Conservation (phyloP, 2,888 invertebrate species). For the Laspeyria flexula region DNA sequence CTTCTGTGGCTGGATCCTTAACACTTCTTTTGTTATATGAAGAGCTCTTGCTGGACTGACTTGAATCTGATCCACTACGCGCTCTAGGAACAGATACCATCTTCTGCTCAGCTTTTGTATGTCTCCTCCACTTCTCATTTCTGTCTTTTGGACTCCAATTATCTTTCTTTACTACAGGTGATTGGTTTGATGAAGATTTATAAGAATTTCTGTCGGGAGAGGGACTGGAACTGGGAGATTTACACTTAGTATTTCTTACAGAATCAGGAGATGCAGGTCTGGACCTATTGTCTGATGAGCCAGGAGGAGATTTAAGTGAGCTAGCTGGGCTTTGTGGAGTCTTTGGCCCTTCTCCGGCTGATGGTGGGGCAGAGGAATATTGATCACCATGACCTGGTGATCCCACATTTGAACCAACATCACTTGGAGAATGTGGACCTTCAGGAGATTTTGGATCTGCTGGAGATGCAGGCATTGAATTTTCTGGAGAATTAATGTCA, state of each 20-base stretch:
- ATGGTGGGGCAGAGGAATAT: constrained; percentile 60
- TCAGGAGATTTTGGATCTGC: constrained; percentile 76
- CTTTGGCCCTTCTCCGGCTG: constrained; percentile 70
- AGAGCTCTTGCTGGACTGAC: constrained; percentile 77
- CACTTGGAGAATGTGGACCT: constrained; percentile 78
- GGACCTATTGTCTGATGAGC: constrained; percentile 64
- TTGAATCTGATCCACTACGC: constrained; percentile 77
- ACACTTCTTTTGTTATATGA: constrained; percentile 73
- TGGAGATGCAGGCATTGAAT: constrained; percentile 73
- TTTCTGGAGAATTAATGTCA: constrained; percentile 80
- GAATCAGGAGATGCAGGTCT: constrained; percentile 71
- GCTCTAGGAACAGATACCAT: constrained; percentile 64
- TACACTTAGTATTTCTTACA: constrained; percentile 55
- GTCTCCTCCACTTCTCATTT: constrained; percentile 71
- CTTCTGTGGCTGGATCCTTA: constrained; percentile 84
- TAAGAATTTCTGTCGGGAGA: constrained; percentile 70
- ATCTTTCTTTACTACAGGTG: constrained; percentile 58
- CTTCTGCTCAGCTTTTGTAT: constrained; percentile 81
- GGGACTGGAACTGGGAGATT: constrained; percentile 68
- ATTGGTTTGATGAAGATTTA: constrained; percentile 57
- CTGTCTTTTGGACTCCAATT: constrained; percentile 73
- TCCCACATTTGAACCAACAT: constrained; percentile 59
- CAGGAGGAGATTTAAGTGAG: constrained; percentile 64
- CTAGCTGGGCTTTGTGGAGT: constrained; percentile 71
- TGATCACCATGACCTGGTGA: constrained; percentile 64